Conservation (phyloP, 2,113 vertebrate species). For the Diadophis punctatus region DNA sequence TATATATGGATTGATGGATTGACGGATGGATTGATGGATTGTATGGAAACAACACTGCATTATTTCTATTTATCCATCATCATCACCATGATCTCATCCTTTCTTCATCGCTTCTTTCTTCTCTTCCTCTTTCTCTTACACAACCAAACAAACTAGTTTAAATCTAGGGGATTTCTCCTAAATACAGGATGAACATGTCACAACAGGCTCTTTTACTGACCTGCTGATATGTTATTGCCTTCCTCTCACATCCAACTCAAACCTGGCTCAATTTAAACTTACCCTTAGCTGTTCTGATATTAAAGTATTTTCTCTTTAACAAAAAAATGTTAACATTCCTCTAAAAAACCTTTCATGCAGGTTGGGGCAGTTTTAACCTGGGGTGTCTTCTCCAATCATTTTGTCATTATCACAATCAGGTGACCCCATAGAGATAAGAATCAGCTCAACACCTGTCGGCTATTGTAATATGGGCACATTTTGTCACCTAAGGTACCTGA, state of each 20-base stretch:
- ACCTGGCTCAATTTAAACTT: background rate
- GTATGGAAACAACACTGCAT: background rate
- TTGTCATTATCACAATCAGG: background rate
- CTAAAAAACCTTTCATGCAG: background rate
- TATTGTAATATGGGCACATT: background rate
- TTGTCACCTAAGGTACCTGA: background rate
- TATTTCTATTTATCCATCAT: background rate
- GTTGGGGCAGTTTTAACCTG: background rate
- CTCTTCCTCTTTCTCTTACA: background rate
- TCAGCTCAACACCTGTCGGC: background rate
- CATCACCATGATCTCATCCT: background rate
- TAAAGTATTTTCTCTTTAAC: background rate
- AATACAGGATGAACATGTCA: background rate
- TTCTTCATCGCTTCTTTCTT: background rate
- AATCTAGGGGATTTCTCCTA: background rate
- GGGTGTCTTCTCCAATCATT: background rate
- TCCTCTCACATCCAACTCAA: background rate
- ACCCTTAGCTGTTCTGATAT: background rate
- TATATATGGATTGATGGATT: too few species aligned
- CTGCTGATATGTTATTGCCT: background rate
- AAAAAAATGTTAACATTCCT: background rate
- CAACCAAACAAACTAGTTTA: background rate
- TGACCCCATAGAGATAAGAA: background rate
- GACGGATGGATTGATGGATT: background rate
- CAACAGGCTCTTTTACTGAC: background rate